phyloP scores from a whole-genome alignment of 2,113 vertebrate genomes.

The Coryphaenoides rupestris region DNA sequence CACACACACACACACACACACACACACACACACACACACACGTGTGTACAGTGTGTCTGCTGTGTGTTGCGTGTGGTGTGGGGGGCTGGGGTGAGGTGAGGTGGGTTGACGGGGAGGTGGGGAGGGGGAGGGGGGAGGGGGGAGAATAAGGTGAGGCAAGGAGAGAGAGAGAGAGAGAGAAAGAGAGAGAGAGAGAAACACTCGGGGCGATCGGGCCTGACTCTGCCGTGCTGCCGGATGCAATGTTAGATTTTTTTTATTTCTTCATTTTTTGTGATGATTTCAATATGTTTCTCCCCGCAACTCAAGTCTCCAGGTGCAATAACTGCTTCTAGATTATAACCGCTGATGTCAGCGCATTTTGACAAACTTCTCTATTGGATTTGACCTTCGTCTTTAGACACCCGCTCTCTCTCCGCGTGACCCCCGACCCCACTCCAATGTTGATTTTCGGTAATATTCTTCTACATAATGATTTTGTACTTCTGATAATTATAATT shows the following conservation, averaged over 20 bases:
- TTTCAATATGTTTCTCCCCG: conserved; percentile 98
- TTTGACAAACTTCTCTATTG: conserved; percentile 98
- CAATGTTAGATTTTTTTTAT: conserved; percentile 51
- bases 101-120: neutral
- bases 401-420: conserved; percentile 93
- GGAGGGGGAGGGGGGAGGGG: conserved; percentile 49
- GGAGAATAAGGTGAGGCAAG: conserved; percentile 26
- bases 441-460: neutral
- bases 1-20: too few species aligned
- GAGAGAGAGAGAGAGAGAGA: conserved; percentile 54
- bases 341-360: conserved; percentile 97
- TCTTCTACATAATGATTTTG: too few species aligned
- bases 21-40: too few species aligned
- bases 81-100: conserved; percentile 36
- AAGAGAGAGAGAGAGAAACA: conserved; percentile 76
- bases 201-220: conserved; percentile 93
- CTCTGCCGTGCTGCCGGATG: conserved; percentile 80
- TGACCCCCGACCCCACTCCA: conserved; percentile 20
- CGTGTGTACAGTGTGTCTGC: too few species aligned
- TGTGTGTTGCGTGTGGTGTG: conserved; percentile 2
- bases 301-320: conserved; percentile 91
- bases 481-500: too few species aligned
- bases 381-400: conserved; percentile 95
- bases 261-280: conserved; percentile 79
- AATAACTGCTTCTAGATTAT: conserved; percentile 98